Evolutionary conservation across 2,113 vertebrate species (phyloP).

Genomic region (Poecilia latipinna): DNA sequence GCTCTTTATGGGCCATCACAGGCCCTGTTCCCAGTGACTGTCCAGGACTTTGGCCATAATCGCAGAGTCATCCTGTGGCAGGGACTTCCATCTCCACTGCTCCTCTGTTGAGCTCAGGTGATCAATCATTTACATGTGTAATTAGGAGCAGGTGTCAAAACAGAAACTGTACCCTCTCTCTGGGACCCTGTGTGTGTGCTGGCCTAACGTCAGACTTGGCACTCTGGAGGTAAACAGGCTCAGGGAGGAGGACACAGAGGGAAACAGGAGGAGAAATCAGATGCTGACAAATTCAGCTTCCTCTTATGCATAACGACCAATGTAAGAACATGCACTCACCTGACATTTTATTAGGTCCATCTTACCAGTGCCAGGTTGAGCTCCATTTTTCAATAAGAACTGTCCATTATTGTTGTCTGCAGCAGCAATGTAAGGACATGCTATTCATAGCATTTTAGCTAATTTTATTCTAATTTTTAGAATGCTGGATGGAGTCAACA

Average conservation of each 20-base stretch:
- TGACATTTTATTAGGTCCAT: no score
- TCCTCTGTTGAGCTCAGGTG: constrained; percentile 66
- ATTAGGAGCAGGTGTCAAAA: constrained; percentile 84
- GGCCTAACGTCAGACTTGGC: constrained; percentile 79
- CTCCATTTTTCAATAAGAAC: no score
- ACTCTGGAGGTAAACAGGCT: constrained; percentile 63
- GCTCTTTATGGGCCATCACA: constrained; percentile 58
- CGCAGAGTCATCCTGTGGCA: constrained; percentile 53
- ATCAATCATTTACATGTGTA: constrained; percentile 86
- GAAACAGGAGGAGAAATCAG: constrained; percentile 45
- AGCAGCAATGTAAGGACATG: no score
- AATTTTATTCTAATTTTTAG: no score
- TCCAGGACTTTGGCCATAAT: constrained; percentile 58
- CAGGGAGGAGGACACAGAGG: constrained; percentile 45
- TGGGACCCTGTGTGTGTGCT: constrained; percentile 58
- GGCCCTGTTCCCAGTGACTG: constrained; percentile 57
- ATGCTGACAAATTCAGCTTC: constrained; percentile 54
- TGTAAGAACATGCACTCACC: constrained; percentile 6
- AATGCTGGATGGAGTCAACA: no score
- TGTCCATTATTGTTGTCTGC: no score
- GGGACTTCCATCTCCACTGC: constrained; percentile 65
- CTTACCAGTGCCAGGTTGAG: no score
- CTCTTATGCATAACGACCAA: constrained; percentile 43
- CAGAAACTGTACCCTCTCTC: constrained; percentile 78
- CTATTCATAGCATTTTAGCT: no score